Evolutionary conservation across 1,140 invertebrate species (phyloP), one percentile per base, ranked within the genome.

Genomic region (Aradophagus sp.): DNA sequence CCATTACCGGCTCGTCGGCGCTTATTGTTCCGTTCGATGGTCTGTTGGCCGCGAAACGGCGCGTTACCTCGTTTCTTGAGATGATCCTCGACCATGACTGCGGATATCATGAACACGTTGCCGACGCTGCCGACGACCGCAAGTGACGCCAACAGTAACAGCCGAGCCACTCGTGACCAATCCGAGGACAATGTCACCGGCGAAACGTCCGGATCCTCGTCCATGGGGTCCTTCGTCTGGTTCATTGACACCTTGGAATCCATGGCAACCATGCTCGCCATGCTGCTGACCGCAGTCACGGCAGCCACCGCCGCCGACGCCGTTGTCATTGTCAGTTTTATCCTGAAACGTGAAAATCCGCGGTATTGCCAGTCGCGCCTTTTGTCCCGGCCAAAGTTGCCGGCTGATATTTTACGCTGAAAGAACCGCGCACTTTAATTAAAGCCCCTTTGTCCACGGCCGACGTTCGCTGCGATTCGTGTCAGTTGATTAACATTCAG

Each of bases 51-150:
- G n/a, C n/a, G n/a, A n/a, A n/a, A n/a, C n/a, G n/a, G 27, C 27
- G 7, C 5, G 36, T 81, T 81, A 91, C 91, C 91, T 88, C 88
- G 86, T 81, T 90, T 90, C 71, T 90, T 89, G 0, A 92, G 82
- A 73, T 91, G 89, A 70, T 92, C 90, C 61, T 92, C 91, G 12
- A 91, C 90, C 86, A 92, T 91, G 17, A 93, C 88, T 2, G 92
- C 90, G 19, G 90, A 91, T 74, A 93, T 92, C 87, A 92, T 91
- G 76, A 93, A 93, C 34, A 93, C 89, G 74, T 92, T 92, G 14
- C 91, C 91, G 20, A 93, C 87, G 58, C 90, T 91, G 2, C 93
- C 93, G 11, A 92, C 75, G 0, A 89, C 88, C 0, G 91, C 87
- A 19, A 92, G 84, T 0, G 89, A 87, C 0, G 90, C 88, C 14